Evolutionary conservation across 2,888 invertebrate genomes (phyloP).

Genomic region (Periphyllus acericola): DNA sequence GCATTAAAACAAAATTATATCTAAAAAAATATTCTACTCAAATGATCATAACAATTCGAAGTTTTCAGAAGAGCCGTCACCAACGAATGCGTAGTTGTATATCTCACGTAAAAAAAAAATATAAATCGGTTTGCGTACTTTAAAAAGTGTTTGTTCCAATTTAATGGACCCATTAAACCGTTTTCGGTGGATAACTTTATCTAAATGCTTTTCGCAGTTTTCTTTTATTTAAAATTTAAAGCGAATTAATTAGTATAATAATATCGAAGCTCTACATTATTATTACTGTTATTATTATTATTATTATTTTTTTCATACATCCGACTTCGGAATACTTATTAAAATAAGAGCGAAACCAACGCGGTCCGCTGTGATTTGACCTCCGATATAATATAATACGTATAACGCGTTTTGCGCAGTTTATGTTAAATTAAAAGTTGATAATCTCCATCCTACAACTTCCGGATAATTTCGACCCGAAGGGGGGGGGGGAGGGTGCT

Average conservation of each 20-base stretch:
- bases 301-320: no score
- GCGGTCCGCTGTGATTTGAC: no score
- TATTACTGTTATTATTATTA: no score
- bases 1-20: slow-evolving; percentile 7
- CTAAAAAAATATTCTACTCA: background rate
- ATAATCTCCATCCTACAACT: no score
- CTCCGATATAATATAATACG: no score
- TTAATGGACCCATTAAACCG: slow-evolving; percentile 30
- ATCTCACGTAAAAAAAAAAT: slow-evolving; percentile 17
- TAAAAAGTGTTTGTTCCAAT: background rate
- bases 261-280: background rate
- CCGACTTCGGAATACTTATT: no score
- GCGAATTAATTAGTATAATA: background rate
- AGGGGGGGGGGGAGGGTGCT: no score
- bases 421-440: no score
- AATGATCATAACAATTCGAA: background rate
- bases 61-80: background rate
- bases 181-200: background rate
- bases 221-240: background rate
- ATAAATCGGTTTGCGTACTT: background rate
- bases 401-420: no score
- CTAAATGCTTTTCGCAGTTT: background rate
- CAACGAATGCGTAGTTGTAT: background rate
- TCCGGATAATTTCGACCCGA: no score
- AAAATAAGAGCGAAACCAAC: no score